Conservation (phyloP, 2,797 vertebrate species). For the Parotocinclus haroldoi region DNA sequence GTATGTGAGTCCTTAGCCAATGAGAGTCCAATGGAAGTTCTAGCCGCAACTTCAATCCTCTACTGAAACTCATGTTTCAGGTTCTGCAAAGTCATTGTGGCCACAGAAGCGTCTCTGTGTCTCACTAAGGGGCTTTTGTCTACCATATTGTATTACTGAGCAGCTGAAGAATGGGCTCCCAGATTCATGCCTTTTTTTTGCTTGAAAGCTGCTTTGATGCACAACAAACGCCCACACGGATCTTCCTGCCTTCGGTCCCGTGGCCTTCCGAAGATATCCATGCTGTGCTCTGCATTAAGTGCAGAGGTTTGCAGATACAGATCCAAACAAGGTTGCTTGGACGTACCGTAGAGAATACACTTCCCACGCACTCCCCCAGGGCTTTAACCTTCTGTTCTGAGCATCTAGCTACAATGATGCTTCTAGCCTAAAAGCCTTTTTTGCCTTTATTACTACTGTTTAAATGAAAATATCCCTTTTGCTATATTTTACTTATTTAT, state of each 20-base stretch:
- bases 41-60: slow-evolving; percentile 21
- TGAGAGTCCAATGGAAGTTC: slow-evolving; percentile 11
- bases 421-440: neutral
- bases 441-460: neutral
- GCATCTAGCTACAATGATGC: slow-evolving; percentile 11
- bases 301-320: slow-evolving; percentile 42
- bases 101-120: slow-evolving; percentile 35
- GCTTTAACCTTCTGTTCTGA: slow-evolving; percentile 46
- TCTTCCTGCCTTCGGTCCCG: slow-evolving; percentile 25
- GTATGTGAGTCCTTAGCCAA: slow-evolving; percentile 12
- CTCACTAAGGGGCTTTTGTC: slow-evolving; percentile 36
- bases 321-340: slow-evolving; percentile 21
- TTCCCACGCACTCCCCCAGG: slow-evolving; percentile 32
- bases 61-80: slow-evolving; percentile 1
- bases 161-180: slow-evolving; percentile 30
- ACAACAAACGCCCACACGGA: slow-evolving; percentile 24
- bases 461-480: neutral
- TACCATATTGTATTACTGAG: slow-evolving; percentile 36
- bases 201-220: slow-evolving; percentile 24
- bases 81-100: slow-evolving; percentile 37
- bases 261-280: slow-evolving; percentile 23
- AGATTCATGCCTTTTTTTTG: slow-evolving; percentile 18
- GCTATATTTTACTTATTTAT: neutral
- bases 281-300: slow-evolving; percentile 42
- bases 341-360: slow-evolving; percentile 16